These are phyloP conservation scores for Acronicta leporina DNA, from an alignment of 2,888 invertebrate species.

Conservation along the genomic window DNA sequence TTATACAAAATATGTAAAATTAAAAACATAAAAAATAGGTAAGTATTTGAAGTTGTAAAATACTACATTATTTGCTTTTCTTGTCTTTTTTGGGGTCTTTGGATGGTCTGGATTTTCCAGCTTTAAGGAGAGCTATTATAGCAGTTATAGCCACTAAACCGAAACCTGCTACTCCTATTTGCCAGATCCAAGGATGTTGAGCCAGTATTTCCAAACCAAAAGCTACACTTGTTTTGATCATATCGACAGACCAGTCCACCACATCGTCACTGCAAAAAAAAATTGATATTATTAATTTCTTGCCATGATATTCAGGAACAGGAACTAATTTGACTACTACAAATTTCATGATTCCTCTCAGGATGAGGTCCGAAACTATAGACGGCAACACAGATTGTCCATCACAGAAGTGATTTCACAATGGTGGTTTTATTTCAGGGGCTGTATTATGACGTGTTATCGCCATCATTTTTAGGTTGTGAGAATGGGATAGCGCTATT, in stretches of 20 bases:
- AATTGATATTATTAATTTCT: conserved; percentile 4
- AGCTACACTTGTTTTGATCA: conserved; percentile 75
- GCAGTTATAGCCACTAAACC: conserved; percentile 84
- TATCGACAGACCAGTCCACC: conserved; percentile 83
- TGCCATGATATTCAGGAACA: neutral
- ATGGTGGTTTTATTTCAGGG: too few relatives aligned
- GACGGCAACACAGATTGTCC: too few relatives aligned
- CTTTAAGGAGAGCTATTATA: conserved; percentile 83
- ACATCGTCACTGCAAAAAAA: conserved; percentile 82
- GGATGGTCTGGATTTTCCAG: conserved; percentile 73
- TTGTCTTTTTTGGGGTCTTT: conserved; percentile 83
- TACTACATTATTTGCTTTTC: conserved; percentile 76
- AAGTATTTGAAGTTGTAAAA: conserved; percentile 5
- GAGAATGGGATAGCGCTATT: too few relatives aligned
- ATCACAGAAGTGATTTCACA: too few relatives aligned
- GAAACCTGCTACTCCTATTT: conserved; percentile 83
- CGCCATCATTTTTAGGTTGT: too few relatives aligned
- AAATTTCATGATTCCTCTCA: too few relatives aligned
- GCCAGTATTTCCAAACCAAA: conserved; percentile 75
- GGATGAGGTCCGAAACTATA: too few relatives aligned
- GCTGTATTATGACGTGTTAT: too few relatives aligned
- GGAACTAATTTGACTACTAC: too few relatives aligned
- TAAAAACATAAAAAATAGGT: conserved; percentile 29
- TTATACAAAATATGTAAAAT: conserved; percentile 28
- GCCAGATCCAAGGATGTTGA: conserved; percentile 86